These are phyloP conservation scores for Dolichomitus sp. DNA, from an alignment of 2,888 invertebrate genomes.

Conservation along the genomic window DNA sequence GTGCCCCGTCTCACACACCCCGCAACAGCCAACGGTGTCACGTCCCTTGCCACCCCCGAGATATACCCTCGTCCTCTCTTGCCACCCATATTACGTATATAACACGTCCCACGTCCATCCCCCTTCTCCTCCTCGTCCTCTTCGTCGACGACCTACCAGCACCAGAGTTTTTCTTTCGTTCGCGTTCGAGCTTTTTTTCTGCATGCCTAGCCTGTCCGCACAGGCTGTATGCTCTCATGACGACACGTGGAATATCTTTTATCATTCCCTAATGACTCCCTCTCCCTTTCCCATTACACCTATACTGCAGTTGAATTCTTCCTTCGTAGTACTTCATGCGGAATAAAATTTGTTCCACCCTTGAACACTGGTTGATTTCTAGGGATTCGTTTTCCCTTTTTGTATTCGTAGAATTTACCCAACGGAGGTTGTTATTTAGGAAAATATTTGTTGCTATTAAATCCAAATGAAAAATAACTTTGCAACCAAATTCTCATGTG, in stretches of 20 bases:
- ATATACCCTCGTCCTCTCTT: slow-evolving; percentile 46
- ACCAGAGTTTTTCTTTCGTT: slow-evolving; percentile 34
- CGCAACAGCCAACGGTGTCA: slow-evolving; percentile 65
- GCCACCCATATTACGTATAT: slow-evolving; percentile 64
- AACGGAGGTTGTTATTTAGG: background rate
- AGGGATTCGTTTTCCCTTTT: background rate
- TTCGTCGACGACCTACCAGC: slow-evolving; percentile 32
- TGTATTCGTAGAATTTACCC: background rate
- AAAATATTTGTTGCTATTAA: background rate
- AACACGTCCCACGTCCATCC: slow-evolving; percentile 64
- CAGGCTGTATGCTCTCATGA: background rate
- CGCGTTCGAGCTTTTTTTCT: slow-evolving; percentile 42
- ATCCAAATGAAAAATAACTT: background rate
- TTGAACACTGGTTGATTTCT: background rate
- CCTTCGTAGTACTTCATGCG: background rate
- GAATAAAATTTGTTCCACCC: background rate
- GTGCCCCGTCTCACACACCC: slow-evolving; percentile 62
- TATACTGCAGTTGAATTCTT: background rate
- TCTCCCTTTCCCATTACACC: background rate
- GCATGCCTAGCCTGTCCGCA: slow-evolving; percentile 33
- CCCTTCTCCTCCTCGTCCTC: slow-evolving; percentile 41
- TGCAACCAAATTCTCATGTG: background rate
- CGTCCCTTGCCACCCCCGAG: slow-evolving; percentile 63
- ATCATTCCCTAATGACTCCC: slow-evolving; percentile 59
- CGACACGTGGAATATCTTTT: slow-evolving; percentile 43